Conservation (phyloP, 2,113 vertebrate species). For the Vulpes lagopus region DNA sequence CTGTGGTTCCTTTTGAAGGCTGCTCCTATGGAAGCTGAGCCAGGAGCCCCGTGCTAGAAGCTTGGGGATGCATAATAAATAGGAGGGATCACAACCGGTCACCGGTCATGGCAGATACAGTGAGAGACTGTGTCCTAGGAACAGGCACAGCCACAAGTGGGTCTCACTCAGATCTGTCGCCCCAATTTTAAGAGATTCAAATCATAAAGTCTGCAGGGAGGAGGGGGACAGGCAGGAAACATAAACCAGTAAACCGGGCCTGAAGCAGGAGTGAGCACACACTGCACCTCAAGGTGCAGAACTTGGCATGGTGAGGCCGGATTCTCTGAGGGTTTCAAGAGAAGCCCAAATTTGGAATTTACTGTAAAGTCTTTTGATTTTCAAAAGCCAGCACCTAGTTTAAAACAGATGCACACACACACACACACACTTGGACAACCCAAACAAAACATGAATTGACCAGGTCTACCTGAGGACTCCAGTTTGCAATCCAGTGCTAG, state of each 20-base stretch:
- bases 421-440: neutral
- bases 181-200: neutral
- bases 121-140: neutral
- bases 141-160: neutral
- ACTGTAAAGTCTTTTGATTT: neutral
- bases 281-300: neutral
- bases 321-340: neutral
- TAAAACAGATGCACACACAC: neutral
- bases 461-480: neutral
- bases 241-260: neutral
- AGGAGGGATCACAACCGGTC: neutral
- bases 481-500: neutral
- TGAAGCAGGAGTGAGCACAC: accelerated
- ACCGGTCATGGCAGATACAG: neutral
- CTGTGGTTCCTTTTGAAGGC: too few relatives aligned
- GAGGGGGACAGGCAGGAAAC: neutral
- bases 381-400: neutral
- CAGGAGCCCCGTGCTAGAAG: neutral
- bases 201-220: neutral
- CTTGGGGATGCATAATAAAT: neutral
- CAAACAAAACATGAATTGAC: neutral
- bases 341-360: neutral
- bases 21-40: neutral
- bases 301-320: neutral
- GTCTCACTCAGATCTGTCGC: neutral